Evolutionary conservation across 2,113 vertebrate genomes (phyloP).

Genomic region (Xyliphius kryptos): DNA sequence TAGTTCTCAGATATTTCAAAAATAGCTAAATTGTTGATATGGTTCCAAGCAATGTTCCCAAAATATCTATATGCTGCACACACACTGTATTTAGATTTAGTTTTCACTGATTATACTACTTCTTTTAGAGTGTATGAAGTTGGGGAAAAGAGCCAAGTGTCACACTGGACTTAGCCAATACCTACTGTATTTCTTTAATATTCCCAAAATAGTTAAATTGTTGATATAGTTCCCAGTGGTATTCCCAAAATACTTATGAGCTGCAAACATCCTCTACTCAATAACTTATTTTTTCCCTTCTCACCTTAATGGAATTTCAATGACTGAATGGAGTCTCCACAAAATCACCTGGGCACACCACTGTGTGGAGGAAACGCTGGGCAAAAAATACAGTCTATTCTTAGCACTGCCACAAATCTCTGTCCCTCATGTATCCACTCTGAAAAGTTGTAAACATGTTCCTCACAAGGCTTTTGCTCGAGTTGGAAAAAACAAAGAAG

Average conservation of each 20-base stretch:
- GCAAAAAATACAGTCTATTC: conserved; percentile 54
- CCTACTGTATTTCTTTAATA: conserved; percentile 18
- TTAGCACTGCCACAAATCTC: conserved; percentile 55
- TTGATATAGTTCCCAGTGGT: conserved; percentile 46
- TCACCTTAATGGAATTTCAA: conserved; percentile 45
- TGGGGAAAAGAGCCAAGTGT: no score
- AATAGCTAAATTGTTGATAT: conserved; percentile 36
- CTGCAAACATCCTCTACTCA: conserved; percentile 63
- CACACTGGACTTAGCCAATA: no score
- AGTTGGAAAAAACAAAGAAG: conserved; percentile 57
- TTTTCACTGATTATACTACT: no score
- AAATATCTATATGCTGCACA: conserved; percentile 56
- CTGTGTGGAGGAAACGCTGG: conserved; percentile 40
- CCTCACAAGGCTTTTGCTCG: conserved; percentile 65
- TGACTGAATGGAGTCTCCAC: conserved; percentile 50
- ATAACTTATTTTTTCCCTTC: conserved; percentile 60
- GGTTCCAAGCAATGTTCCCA: conserved; percentile 47
- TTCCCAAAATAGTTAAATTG: conserved; percentile 18
- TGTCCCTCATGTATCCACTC: conserved; percentile 49
- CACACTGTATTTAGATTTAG: conserved; percentile 62
- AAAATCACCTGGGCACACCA: conserved; percentile 48
- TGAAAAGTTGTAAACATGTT: conserved; percentile 68
- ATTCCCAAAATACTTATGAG: conserved; percentile 51
- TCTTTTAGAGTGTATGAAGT: no score
- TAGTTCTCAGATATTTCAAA: conserved; percentile 18